These are phyloP conservation scores for Tinamus major DNA, from an alignment of 2,797 vertebrate genomes.

Conservation along the genomic window DNA sequence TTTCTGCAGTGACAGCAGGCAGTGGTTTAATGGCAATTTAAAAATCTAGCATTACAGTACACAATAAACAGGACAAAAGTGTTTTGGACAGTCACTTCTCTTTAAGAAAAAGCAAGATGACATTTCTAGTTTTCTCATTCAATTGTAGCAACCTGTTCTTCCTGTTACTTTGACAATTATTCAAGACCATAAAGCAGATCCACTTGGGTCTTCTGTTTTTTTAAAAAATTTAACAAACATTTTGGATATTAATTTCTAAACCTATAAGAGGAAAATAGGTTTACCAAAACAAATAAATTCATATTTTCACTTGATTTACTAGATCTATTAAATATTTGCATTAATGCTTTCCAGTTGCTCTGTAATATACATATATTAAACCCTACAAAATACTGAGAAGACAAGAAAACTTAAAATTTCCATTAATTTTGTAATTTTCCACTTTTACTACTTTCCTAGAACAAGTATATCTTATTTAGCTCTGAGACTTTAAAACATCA, in stretches of 20 bases:
- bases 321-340: constrained; percentile 1
- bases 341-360: neutral
- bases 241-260: neutral
- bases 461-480: neutral
- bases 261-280: neutral
- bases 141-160: neutral
- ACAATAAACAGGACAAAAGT: constrained; percentile 11
- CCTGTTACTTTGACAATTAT: neutral
- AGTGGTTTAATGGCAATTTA: constrained; percentile 32
- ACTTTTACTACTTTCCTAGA: neutral
- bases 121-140: neutral
- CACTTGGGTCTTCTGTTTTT: neutral
- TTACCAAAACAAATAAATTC: neutral
- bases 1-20: constrained; percentile 36
- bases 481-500: constrained; percentile 12
- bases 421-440: neutral
- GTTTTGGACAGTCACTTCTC: neutral
- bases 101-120: neutral
- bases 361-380: neutral
- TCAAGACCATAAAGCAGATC: neutral
- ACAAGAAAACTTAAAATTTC: neutral
- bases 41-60: constrained; percentile 13
- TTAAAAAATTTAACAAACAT: neutral
- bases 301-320: neutral
- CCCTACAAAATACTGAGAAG: neutral